Base-by-base conservation (phyloP, 2,113 vertebrate genomes). In the Tychaedon coryphoeus region DNA sequence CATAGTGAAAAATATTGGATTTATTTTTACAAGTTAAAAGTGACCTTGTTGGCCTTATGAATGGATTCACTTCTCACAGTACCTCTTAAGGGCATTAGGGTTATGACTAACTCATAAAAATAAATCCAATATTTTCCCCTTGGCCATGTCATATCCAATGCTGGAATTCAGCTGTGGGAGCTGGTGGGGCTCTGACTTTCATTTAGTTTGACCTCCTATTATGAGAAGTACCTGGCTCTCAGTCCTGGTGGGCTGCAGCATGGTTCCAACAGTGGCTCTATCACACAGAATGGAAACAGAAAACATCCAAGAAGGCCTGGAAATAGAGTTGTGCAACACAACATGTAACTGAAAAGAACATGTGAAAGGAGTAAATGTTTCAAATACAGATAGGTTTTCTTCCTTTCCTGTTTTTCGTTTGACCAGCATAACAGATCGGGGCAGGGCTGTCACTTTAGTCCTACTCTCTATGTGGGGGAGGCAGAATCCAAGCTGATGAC, bases 41-140 rank as follows among this genome's bases (percentile, higher is more conserved):
- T 97, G 98, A 98, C 98, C 98, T 98, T 95, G 89, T 89, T 79
- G 97, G 97, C 98, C 98, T 97, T 95, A 94, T 95, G 97, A 98
- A 98, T 98, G 97, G 97, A 98, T 98, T 98, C 98, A 92, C 97
- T 97, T 97, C 80, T 51, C 96, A 36, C 92, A 33, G 97, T 96
- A 97, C 97, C 97, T 98, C 98, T 97, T 97, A 93, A 97, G 97
- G 98, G 97, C 98, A 97, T 98, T 97, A 95, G 97, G 98, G 98
- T 98, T 98, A 98, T 97, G 97, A 97, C 96, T 97, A 97, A 96
- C 98, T 98, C 98, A 98, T 98, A 98, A 98, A 98, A 98, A 97
- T 97, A 98, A 98, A 98, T 98, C 98, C 98, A 98, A 98, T 98
- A 98, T 98, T 98, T 98, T 88, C 97, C 98, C 98, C 92, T 97